Base-by-base conservation (phyloP, 2,888 invertebrate species). In the Thecophora atra region DNA sequence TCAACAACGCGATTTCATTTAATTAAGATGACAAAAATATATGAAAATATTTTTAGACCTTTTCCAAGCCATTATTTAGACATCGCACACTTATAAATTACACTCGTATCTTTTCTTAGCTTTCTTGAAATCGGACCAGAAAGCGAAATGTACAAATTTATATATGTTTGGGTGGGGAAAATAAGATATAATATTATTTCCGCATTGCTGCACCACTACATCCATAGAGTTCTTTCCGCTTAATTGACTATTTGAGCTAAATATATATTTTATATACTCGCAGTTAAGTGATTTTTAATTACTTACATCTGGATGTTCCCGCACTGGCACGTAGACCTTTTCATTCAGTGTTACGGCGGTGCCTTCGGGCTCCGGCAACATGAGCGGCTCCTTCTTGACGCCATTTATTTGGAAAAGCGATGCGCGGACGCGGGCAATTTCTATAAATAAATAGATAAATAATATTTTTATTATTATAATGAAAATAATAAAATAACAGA, bases 221-320 rank as follows among this genome's bases (percentile, higher is more conserved):
- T 47, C 15, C 15, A 47, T 47, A 54, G n/a, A 21, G 6, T 54
- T 54, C 54, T 54, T 13, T 54, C 5, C 54, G 4, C 19, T n/a
- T 54, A 54, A 54, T 54, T 54, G 54, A 54, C 54, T 54, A 54
- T 54, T 54, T 21, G 24, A 54, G 54, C 54, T 54, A 54, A 54
- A 54, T 54, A 21, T 54, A 54, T 13, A 6, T 5, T 21, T 63
- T 13, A 37, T 42, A 21, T 42, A 15, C 42, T 21, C 19, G 42
- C 11, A 21, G 19, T 44, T 24, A 63, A 63, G 11, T 42, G 19
- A 17, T 42, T 44, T 30, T 42, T 58, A 58, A 47, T 71, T 75
- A 95, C 97, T 97, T 90, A 99, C 98, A 89, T 99, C 99, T 90
- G 99, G 99, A 89, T 98, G 97, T 88, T 99, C 98, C 91, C 98